A percentile compares a stretch with the other conserved stretches of the same genome.
phyloP scores from a whole-genome alignment of 2,797 vertebrate species.

The Eulemur rubriventer region DNA sequence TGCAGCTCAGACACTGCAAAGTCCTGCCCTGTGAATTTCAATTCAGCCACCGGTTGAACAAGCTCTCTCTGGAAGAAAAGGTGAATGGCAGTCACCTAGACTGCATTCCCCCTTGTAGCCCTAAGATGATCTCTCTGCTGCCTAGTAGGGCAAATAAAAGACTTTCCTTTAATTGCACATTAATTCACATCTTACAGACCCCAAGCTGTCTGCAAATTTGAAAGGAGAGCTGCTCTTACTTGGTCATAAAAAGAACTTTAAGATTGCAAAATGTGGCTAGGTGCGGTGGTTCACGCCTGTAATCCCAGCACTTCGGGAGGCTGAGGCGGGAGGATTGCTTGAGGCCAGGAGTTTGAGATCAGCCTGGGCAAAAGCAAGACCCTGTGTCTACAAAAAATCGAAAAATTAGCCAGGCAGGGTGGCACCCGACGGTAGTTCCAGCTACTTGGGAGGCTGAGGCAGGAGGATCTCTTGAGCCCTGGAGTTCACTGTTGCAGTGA shows the following conservation, averaged over 20 bases:
- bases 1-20: not conserved
- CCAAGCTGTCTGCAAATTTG: not conserved
- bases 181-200: not conserved
- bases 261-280: not conserved
- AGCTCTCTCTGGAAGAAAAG: not conserved
- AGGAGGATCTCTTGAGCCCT: not conserved
- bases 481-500: not conserved
- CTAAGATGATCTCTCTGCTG: not conserved
- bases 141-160: not conserved
- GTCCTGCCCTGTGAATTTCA: not conserved
- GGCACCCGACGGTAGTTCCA: not conserved
- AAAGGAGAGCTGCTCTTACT: not conserved
- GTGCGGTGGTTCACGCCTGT: not conserved
- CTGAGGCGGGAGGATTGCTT: not conserved
- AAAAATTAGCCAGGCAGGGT: not conserved
- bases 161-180: not conserved
- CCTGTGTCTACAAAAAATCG: not conserved
- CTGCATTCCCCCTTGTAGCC: rapidly evolving
- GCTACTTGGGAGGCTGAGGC: not conserved
- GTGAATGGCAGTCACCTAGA: rapidly evolving
- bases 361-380: not conserved
- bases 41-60: rapidly evolving
- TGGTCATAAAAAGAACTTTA: not conserved
- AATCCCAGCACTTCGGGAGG: not conserved
- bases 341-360: not conserved